phyloP scores from a whole-genome alignment of 2,797 vertebrate species.

The Rhodeus uyekii region DNA sequence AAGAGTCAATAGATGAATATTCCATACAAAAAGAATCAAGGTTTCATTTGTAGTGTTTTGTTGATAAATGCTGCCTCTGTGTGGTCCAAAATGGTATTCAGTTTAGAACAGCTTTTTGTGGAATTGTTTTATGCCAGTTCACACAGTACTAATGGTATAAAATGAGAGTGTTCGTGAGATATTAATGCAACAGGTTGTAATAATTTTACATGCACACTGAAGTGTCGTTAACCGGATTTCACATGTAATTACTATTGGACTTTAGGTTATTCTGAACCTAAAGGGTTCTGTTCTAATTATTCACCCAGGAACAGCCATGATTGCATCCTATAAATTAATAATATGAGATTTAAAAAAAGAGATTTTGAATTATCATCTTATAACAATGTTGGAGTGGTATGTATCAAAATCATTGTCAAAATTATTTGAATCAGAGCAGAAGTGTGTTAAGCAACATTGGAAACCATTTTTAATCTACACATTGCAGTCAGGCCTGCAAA shows the following conservation, averaged over 20 bases:
- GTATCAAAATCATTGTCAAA: too few relatives aligned
- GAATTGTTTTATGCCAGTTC: background rate
- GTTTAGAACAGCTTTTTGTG: background rate
- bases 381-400: background rate
- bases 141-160: background rate
- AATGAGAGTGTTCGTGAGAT: background rate
- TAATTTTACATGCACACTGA: constrained; percentile 4
- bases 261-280: background rate
- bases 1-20: too few relatives aligned
- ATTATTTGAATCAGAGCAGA: constrained; percentile 55
- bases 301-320: background rate
- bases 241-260: background rate
- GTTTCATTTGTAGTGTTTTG: constrained; percentile 52
- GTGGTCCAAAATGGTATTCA: constrained; percentile 63
- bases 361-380: background rate
- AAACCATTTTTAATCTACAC: constrained; percentile 70
- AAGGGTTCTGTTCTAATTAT: background rate
- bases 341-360: background rate
- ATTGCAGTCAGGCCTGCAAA: constrained; percentile 73
- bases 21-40: too few relatives aligned
- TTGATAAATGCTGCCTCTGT: constrained; percentile 69
- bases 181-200: background rate
- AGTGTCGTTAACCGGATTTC: background rate
- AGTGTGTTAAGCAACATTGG: constrained; percentile 64
- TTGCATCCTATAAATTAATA: background rate